Evolutionary conservation across 2,113 vertebrate species (phyloP).

Genomic region (Datnioides undecimradiatus): DNA sequence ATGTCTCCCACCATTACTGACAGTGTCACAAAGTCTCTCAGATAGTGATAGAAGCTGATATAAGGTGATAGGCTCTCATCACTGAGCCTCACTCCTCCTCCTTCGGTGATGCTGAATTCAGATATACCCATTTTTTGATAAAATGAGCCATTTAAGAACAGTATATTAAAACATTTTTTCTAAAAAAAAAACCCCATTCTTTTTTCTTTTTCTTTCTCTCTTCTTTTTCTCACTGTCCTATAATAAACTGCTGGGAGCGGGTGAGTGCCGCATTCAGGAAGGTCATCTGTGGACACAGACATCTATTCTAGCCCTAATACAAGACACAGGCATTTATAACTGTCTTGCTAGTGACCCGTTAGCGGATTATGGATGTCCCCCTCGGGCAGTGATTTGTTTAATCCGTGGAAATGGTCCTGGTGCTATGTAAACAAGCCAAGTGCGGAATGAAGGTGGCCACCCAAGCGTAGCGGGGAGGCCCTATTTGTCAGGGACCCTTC

Average conservation of each 20-base stretch:
- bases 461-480: slow-evolving; percentile 91
- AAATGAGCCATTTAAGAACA: slow-evolving; percentile 48
- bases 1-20: slow-evolving; percentile 85
- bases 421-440: slow-evolving; percentile 99
- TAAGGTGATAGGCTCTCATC: slow-evolving; percentile 64
- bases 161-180: slow-evolving; percentile 37
- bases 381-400: slow-evolving; percentile 97
- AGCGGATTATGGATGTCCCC: slow-evolving; percentile 96
- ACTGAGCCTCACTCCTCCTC: neutral
- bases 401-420: slow-evolving; percentile 97
- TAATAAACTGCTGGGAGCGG: slow-evolving; percentile 62
- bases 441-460: slow-evolving; percentile 94
- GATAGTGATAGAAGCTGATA: slow-evolving; percentile 82
- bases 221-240: neutral
- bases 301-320: slow-evolving; percentile 86
- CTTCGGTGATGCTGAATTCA: neutral
- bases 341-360: slow-evolving; percentile 90
- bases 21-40: slow-evolving; percentile 83
- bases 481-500: slow-evolving; percentile 97
- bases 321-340: slow-evolving; percentile 85
- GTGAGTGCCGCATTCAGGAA: slow-evolving; percentile 84
- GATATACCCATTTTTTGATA: slow-evolving; percentile 6
- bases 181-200: no score
- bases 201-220: neutral
- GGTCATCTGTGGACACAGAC: slow-evolving; percentile 88